phyloP scores from a whole-genome alignment of 2,888 invertebrate genomes.

The Sphecodes monilicornis region DNA sequence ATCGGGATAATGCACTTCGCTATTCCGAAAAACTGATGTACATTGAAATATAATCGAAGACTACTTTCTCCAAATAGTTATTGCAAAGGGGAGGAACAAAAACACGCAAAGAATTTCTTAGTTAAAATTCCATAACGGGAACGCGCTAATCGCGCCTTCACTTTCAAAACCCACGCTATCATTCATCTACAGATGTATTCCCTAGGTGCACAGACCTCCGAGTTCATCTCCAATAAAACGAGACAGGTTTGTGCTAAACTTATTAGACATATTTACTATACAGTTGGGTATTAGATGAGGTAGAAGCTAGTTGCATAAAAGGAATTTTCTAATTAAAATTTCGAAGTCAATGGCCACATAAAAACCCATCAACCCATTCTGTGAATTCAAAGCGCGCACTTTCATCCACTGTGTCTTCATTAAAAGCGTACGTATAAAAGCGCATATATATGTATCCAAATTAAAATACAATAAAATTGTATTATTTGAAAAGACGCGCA shows the following conservation, averaged over 20 bases:
- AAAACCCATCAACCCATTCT: too few species aligned
- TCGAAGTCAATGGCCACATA: background rate
- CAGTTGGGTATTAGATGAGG: too few species aligned
- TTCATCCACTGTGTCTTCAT: background rate
- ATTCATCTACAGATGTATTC: background rate
- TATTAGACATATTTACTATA: background rate
- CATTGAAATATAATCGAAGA: background rate
- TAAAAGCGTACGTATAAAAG: background rate
- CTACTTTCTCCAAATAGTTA: background rate
- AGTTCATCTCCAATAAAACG: background rate
- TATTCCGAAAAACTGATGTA: background rate
- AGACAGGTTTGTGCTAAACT: background rate
- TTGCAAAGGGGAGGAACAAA: background rate
- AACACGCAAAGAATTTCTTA: background rate
- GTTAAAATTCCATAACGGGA: conserved; percentile 4
- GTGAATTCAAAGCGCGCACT: background rate
- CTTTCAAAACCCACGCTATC: background rate
- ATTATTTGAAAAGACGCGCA: too few species aligned
- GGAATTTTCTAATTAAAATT: background rate
- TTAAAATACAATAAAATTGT: too few species aligned
- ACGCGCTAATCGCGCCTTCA: background rate
- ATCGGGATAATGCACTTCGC: background rate
- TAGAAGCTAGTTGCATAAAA: background rate
- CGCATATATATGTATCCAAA: too few species aligned
- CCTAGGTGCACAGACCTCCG: too few species aligned